These are phyloP conservation scores for Drosophila grimshawi DNA, from an alignment of 1,140 invertebrate species.

Conservation along the genomic window DNA sequence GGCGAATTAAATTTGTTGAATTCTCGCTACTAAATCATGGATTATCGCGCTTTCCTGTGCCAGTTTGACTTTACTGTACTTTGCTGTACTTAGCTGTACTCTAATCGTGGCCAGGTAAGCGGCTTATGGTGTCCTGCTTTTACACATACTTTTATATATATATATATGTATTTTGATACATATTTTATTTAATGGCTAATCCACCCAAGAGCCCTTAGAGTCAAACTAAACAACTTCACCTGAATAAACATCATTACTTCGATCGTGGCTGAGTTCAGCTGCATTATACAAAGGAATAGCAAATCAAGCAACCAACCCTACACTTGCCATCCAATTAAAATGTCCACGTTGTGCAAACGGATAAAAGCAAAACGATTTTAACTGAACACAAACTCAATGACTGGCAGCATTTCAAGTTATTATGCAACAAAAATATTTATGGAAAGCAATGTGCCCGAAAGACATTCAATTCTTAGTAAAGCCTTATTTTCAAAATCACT, in stretches of 20 bases:
- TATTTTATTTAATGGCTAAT: not conserved
- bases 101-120: not conserved
- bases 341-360: not conserved
- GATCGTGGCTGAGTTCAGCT: slow-evolving; percentile 4
- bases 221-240: slow-evolving; percentile 15
- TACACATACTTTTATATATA: not conserved
- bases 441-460: not conserved
- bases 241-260: slow-evolving; percentile 10
- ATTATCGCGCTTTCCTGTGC: not conserved
- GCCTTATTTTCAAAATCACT: too few species aligned
- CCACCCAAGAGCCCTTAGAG: not conserved
- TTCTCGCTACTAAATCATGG: not conserved
- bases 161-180: not conserved
- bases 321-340: not conserved
- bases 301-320: not conserved
- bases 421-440: not conserved
- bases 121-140: not conserved
- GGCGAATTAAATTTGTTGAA: not conserved
- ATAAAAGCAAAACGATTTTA: not conserved
- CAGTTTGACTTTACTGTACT: too few species aligned
- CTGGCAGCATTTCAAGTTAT: too few species aligned
- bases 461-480: too few species aligned
- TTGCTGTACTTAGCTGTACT: not conserved
- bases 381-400: not conserved
- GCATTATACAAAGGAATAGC: slow-evolving; percentile 13